phyloP scores from a whole-genome alignment of 2,888 invertebrate species.

The Habroteleia sp. region DNA sequence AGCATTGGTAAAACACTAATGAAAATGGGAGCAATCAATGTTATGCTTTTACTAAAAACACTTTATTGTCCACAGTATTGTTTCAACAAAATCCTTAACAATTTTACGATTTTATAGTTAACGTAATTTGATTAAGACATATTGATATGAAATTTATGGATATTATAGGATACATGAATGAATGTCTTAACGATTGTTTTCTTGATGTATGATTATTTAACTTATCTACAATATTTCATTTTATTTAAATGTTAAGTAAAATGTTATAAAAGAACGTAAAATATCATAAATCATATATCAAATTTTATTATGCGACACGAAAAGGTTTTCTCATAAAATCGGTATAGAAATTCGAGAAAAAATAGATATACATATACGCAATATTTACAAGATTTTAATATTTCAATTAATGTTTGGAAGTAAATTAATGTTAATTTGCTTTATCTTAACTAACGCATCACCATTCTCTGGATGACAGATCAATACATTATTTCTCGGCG shows the following conservation, averaged over 20 bases:
- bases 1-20: background rate
- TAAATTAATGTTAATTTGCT: constrained; percentile 63
- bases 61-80: constrained; percentile 65
- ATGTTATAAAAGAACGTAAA: constrained; percentile 61
- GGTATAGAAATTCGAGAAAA: constrained; percentile 62
- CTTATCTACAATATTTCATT: constrained; percentile 62
- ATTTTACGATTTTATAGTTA: constrained; percentile 64
- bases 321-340: constrained; percentile 61
- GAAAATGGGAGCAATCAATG: constrained; percentile 10
- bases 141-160: constrained; percentile 64
- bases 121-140: constrained; percentile 64
- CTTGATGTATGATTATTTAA: constrained; percentile 63
- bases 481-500: constrained; percentile 62
- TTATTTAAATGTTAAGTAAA: constrained; percentile 60
- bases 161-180: constrained; percentile 64
- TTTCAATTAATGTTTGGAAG: constrained; percentile 60
- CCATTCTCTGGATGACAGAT: constrained; percentile 59
- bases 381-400: constrained; percentile 62
- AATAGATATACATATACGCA: constrained; percentile 61
- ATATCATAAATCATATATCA: constrained; percentile 61
- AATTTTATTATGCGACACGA: constrained; percentile 64
- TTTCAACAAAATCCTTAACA: constrained; percentile 65
- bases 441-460: constrained; percentile 60
- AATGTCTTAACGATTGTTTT: constrained; percentile 63
- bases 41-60: constrained; percentile 63